phyloP scores from a whole-genome alignment of 2,888 invertebrate genomes.

The Pristionchus fissidentatus region DNA sequence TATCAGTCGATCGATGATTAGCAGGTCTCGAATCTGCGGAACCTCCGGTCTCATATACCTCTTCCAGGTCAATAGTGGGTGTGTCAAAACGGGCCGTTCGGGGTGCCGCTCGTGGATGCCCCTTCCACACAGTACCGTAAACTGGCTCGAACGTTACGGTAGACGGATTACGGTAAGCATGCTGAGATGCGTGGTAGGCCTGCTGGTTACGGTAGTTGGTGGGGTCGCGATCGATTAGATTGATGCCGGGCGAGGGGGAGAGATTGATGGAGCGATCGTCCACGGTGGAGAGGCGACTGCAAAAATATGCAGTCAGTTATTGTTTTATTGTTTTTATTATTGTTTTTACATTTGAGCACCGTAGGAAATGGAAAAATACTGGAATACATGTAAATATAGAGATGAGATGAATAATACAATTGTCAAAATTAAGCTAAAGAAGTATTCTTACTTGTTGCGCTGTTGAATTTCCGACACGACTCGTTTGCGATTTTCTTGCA shows the following conservation, averaged over 20 bases:
- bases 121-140: constrained; percentile 30
- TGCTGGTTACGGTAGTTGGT: neutral
- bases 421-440: neutral
- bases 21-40: too few relatives aligned
- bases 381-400: too few relatives aligned
- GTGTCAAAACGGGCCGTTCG: neutral
- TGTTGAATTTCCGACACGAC: constrained; percentile 22
- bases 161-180: neutral
- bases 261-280: constrained; percentile 23
- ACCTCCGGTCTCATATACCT: neutral
- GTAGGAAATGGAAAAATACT: too few relatives aligned
- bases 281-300: neutral
- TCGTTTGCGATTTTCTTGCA: neutral
- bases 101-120: neutral
- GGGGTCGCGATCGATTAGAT: constrained; percentile 2
- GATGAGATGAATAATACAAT: neutral
- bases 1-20: neutral
- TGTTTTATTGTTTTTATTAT: too few relatives aligned
- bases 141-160: neutral
- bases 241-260: neutral
- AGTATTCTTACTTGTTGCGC: neutral
- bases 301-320: too few relatives aligned
- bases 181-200: neutral
- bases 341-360: too few relatives aligned
- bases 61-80: neutral